A percentile compares a stretch with the other conserved stretches of the same genome.
Conservation (phyloP, 2,113 vertebrate genomes). For the Clupea harengus region DNA sequence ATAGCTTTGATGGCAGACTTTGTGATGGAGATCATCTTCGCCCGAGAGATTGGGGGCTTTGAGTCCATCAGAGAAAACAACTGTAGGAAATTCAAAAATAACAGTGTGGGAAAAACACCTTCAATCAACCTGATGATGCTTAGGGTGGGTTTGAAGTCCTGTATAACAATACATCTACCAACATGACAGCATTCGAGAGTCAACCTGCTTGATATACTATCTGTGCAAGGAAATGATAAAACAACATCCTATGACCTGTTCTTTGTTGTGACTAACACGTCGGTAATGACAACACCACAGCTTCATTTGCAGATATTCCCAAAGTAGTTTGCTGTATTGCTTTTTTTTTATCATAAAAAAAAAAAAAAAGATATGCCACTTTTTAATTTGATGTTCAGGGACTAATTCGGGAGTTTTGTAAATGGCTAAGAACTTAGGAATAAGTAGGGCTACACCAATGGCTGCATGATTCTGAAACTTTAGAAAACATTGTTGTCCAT, state of each 20-base stretch:
- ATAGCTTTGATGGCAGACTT: constrained; percentile 99
- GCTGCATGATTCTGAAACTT: neutral
- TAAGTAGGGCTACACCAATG: neutral
- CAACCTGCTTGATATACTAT: too few relatives aligned
- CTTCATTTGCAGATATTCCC: neutral
- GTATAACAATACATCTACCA: neutral
- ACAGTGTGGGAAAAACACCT: neutral
- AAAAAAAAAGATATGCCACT: neutral
- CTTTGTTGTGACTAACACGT: neutral
- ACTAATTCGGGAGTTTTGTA: neutral
- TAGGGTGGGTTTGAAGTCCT: neutral
- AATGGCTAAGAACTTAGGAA: neutral
- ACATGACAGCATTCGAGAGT: too few relatives aligned
- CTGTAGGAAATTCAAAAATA: constrained; percentile 62
- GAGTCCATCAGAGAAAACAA: constrained; percentile 98
- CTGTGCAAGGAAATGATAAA: neutral
- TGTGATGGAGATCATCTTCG: constrained; percentile 99
- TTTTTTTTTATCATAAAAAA: neutral
- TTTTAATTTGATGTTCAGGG: neutral
- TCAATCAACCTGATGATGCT: neutral
- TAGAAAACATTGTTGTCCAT: neutral
- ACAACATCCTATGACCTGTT: neutral
- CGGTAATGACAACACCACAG: too few relatives aligned
- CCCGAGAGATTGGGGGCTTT: constrained; percentile 97
- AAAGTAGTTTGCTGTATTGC: neutral